Percentiles rank a stretch among this genome's conserved stretches.
Conservation (phyloP, 1,140 invertebrate genomes). For the Papilio glaucus region DNA sequence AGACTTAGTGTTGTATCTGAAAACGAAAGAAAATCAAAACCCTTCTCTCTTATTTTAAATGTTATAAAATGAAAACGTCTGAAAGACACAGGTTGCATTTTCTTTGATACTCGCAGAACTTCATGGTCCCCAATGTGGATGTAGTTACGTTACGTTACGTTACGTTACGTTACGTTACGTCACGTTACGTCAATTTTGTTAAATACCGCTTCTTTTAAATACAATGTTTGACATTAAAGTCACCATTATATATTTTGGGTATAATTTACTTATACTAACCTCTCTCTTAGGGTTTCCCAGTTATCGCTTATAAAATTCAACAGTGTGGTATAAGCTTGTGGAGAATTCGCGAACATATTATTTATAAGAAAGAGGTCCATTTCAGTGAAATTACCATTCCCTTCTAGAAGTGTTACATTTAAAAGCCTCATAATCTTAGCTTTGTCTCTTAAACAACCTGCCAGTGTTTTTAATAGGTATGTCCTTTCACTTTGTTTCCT, state of each 20-base stretch:
- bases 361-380: conserved; percentile 89
- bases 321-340: conserved; percentile 87
- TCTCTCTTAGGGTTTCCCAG: conserved; percentile 78
- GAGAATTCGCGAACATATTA: conserved; percentile 87
- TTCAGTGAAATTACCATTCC: conserved; percentile 88
- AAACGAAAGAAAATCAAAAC: too few relatives aligned
- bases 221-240: too few relatives aligned
- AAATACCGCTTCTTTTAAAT: too few relatives aligned
- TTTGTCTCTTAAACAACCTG: conserved; percentile 88
- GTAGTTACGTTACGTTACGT: too few relatives aligned
- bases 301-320: conserved; percentile 87
- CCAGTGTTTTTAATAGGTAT: conserved; percentile 89
- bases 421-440: conserved; percentile 87
- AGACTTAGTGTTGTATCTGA: conserved; percentile 86
- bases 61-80: too few relatives aligned
- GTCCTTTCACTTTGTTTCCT: conserved; percentile 88
- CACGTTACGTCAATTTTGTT: too few relatives aligned
- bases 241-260: too few relatives aligned
- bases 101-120: too few relatives aligned
- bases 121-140: too few relatives aligned
- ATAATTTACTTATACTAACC: background rate
- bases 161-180: too few relatives aligned
- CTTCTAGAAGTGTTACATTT: conserved; percentile 86
- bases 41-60: too few relatives aligned
- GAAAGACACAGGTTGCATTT: too few relatives aligned